Base-by-base conservation (phyloP, 2,113 vertebrate genomes). In the Neolamprologus variostigma region DNA sequence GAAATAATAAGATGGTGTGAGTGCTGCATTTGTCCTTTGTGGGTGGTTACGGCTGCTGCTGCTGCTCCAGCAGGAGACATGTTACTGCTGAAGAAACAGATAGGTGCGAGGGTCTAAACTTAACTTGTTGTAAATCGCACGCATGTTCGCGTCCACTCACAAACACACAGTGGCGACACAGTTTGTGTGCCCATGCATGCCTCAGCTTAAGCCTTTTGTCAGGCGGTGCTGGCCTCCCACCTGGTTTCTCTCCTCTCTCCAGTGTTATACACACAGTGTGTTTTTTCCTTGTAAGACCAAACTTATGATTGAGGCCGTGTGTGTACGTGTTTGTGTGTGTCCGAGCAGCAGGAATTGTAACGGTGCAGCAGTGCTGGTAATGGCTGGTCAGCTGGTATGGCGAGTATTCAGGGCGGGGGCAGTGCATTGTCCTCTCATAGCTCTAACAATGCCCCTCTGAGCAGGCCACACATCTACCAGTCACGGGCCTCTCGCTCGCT, bases 361-460 rank as follows among this genome's bases (percentile, higher is more conserved):
- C 80, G 57, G 84, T 80, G 86, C 82, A 90, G 93, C 89, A 87
- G 93, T 89, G 93, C 91, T 84, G 90, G 93, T 94, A 94, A 95
- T 96, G 92, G 93, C 88, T 95, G 95, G 94, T 94, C 95, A 96
- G 94, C 95, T 95, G 95, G 95, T 95, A 95, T 95, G 94, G 94
- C 91, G 94, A 94, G 93, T 93, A 95, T 95, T 96, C 93, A 90
- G 93, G 92, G 94, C 82, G 93, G 95, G 94, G 95, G 95, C 90
- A 91, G 89, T 84, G 94, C 93, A 95, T 96, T 96, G 95, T 96
- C 94, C 93, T 95, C 95, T 96, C 94, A 95, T 94, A 71, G 91
- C 91, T 93, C 85, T 91, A 96, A 95, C 95, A 96, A 96, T 95
- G 93, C 85, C 94, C 94, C 92, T 94, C 93, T 94, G 93, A 96